Conservation (phyloP, 2,113 vertebrate species). For the Panurus biarmicus region DNA sequence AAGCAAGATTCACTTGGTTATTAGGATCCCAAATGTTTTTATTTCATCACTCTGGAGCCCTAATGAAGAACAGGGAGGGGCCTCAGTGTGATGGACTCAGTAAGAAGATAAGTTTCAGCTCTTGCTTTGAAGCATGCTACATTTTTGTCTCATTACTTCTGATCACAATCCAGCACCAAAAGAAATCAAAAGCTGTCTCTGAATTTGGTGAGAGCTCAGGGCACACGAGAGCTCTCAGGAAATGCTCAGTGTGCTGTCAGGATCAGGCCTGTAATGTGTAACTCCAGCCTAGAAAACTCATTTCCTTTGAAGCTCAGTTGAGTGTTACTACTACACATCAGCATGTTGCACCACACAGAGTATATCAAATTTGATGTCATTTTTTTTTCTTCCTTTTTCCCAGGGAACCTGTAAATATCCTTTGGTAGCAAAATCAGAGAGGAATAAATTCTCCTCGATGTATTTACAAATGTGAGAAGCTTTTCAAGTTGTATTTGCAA, state of each 20-base stretch:
- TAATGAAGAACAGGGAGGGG: background rate
- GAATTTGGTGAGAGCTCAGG: background rate
- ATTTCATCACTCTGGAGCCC: background rate
- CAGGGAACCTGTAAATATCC: conserved; percentile 66
- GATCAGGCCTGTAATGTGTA: conserved; percentile 32
- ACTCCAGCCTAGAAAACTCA: conserved; percentile 40
- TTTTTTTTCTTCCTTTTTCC: conserved; percentile 59
- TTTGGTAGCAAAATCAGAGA: conserved; percentile 64
- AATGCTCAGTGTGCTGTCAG: conserved; percentile 20
- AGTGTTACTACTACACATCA: conserved; percentile 5
- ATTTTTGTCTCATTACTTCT: conserved; percentile 1
- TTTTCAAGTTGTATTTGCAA: conserved; percentile 75
- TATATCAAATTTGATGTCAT: conserved; percentile 62
- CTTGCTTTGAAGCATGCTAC: background rate
- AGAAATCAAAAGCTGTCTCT: conserved; percentile 15
- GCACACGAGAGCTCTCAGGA: background rate
- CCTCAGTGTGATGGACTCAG: background rate
- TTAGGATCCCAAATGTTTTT: background rate
- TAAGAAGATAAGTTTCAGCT: background rate
- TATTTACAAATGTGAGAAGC: conserved; percentile 77
- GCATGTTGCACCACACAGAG: conserved; percentile 35
- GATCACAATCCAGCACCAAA: conserved; percentile 13
- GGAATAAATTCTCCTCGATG: conserved; percentile 69
- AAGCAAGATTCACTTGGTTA: background rate
- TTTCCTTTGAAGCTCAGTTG: conserved; percentile 50